Conservation (phyloP, 2,113 vertebrate species). For the Chrysemys picta region DNA sequence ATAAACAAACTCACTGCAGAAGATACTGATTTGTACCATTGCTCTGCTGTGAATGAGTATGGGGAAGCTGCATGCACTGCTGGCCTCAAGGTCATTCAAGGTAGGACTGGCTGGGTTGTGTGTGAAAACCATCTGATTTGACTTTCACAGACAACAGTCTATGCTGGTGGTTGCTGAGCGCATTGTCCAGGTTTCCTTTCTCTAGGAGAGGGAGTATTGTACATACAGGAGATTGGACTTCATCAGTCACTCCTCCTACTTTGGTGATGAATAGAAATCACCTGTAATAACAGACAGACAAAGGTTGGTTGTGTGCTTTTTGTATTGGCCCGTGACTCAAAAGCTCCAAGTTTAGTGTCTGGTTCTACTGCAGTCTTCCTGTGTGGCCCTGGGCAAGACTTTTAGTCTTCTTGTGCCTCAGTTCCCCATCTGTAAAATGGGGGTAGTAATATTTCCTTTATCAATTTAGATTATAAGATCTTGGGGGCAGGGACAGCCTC, state of each 20-base stretch:
- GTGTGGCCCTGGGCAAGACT: accelerated
- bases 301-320: neutral
- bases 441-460: neutral
- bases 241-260: neutral
- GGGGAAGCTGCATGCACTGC: constrained; percentile 85
- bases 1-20: constrained; percentile 75
- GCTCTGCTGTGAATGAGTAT: constrained; percentile 82
- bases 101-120: constrained; percentile 70
- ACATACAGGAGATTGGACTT: neutral
- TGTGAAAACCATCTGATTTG: neutral
- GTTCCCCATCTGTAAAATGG: neutral
- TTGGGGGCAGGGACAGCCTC: accelerated
- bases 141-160: neutral
- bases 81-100: constrained; percentile 83
- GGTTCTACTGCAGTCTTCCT: neutral
- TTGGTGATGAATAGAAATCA: neutral
- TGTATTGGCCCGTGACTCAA: neutral
- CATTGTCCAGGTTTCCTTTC: neutral
- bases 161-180: neutral
- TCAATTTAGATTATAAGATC: neutral
- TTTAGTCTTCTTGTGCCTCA: neutral
- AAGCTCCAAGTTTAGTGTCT: neutral
- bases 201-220: neutral
- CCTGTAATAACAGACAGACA: neutral
- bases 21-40: constrained; percentile 86